Base-by-base conservation (phyloP, 2,113 vertebrate genomes). In the Coreoperca whiteheadi region DNA sequence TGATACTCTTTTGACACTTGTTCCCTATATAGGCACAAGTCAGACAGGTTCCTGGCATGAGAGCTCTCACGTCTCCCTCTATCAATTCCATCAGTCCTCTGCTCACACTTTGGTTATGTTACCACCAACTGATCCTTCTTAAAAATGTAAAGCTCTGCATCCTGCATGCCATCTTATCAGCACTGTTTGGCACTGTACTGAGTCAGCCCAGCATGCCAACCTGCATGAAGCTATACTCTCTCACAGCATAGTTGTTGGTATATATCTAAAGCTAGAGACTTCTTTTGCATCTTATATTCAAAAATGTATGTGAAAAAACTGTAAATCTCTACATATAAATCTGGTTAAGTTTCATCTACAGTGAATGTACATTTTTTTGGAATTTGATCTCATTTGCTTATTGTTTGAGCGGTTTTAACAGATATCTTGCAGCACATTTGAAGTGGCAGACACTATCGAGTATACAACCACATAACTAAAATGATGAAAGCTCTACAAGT, bases 71-170 rank as follows among this genome's bases (percentile, higher is more conserved):
- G 69, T 75, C 69, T 74, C 39, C 48, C 18, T 57, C 16, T 93
- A 87, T 85, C 81, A 51, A 4, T 10, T 46, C 73, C 74, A 91
- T 92, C 88, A 75, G 61, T 53, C 75, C 77, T 90, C 74, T 63
- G 77, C 83, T 91, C 79, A 75, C 87, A 86, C 66, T 82, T 79
- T 74, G 48, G 63, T 77, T 81, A 50, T 74, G 66, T 51, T 80
- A 81, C 83, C 65, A 85, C 83, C 88, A 91, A 88, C 88, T 56
- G 86, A 74, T 21, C 85, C 89, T 87, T 73, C 81, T 65, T 88
- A 93, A 83, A 82, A 82, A 89, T 84, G 79, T 84, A 43, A 83
- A 86, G 79, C 37, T 6, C 34, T 34, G 50, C 86, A 88, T 85
- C 83, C 63, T 74, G 50, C 54, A 28, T 20, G 64, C 37, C 76